Conservation (phyloP, 2,113 vertebrate genomes). For the Urocitellus parryii region DNA sequence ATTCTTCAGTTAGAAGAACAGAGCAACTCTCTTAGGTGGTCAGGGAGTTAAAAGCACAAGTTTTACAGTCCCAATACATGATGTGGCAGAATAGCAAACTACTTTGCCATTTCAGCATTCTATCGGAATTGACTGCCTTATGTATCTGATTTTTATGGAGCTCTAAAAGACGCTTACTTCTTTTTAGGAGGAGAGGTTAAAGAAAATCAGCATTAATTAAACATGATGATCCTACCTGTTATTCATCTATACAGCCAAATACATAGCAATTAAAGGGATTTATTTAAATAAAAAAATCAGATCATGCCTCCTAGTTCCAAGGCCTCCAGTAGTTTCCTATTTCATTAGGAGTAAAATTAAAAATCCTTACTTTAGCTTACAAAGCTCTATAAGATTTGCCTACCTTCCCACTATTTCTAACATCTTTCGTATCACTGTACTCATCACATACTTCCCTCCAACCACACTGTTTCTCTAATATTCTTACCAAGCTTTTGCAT, state of each 20-base stretch:
- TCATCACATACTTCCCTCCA: neutral
- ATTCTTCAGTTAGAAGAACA: neutral
- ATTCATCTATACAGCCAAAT: neutral
- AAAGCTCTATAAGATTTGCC: neutral
- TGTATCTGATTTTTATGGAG: neutral
- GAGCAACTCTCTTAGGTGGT: neutral
- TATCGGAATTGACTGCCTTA: neutral
- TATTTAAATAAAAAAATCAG: constrained; percentile 44
- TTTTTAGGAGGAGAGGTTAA: neutral
- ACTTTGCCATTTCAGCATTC: neutral
- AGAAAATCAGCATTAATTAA: neutral
- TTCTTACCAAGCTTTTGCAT: neutral
- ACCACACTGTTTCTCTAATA: neutral
- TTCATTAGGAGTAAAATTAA: neutral
- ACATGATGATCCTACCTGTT: neutral
- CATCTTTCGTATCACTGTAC: neutral
- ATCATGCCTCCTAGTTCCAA: neutral
- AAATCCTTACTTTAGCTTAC: neutral
- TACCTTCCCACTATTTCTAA: neutral
- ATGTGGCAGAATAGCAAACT: neutral
- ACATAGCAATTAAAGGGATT: constrained; percentile 8
- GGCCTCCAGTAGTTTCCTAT: neutral
- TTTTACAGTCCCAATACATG: neutral
- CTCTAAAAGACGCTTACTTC: neutral
- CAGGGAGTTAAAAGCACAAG: neutral